Conservation (phyloP, 2,888 invertebrate genomes). For the Spilarctia lutea region DNA sequence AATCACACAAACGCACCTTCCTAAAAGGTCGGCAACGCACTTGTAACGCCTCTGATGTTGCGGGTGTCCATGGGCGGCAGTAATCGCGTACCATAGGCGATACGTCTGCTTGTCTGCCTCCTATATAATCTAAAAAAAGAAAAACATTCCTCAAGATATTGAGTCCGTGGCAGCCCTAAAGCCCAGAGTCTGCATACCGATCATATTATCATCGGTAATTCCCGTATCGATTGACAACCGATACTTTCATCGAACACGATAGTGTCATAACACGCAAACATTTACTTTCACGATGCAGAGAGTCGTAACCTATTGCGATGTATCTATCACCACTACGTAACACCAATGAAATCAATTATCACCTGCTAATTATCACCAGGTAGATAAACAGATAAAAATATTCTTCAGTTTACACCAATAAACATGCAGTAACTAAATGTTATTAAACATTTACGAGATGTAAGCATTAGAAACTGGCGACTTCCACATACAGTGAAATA, state of each 20-base stretch:
- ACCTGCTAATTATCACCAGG: background rate
- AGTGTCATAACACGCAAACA: constrained; percentile 8
- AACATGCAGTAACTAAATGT: background rate
- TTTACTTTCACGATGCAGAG: constrained; percentile 5
- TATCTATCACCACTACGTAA: background rate
- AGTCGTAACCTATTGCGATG: constrained; percentile 3
- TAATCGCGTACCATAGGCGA: too few species aligned
- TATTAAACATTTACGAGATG: background rate
- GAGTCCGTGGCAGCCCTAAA: background rate
- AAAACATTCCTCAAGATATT: background rate
- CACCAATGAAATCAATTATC: constrained; percentile 6
- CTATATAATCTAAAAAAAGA: too few species aligned
- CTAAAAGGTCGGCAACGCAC: too few species aligned
- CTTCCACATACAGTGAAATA: too few species aligned
- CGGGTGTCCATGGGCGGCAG: too few species aligned
- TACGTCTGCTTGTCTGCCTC: too few species aligned
- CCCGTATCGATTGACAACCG: background rate
- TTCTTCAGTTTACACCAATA: background rate
- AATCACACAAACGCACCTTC: too few species aligned
- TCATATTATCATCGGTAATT: background rate
- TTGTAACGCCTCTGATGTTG: too few species aligned
- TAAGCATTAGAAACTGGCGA: background rate
- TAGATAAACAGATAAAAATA: background rate
- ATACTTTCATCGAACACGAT: constrained; percentile 3
- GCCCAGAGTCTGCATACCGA: background rate